Conservation (phyloP, 2,797 vertebrate genomes). For the Gallinago stenura region DNA sequence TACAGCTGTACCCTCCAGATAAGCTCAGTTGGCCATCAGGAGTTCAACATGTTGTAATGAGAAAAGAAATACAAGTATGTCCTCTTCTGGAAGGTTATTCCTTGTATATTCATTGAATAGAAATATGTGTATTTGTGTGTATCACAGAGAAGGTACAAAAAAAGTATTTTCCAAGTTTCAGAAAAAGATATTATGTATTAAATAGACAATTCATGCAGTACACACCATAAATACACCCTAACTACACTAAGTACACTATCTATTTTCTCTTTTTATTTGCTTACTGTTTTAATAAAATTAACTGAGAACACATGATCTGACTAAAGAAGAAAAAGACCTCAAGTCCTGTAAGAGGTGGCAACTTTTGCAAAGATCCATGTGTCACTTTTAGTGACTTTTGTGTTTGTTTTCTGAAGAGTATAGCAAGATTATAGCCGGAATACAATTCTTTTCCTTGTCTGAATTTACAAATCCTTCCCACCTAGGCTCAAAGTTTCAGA, state of each 20-base stretch:
- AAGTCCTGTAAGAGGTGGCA: not conserved
- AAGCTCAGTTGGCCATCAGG: not conserved
- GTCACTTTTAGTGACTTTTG: not conserved
- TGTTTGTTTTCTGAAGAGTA: slow-evolving; percentile 29
- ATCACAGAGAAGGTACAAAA: not conserved
- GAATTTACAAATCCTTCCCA: slow-evolving; percentile 1
- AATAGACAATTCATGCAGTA: not conserved
- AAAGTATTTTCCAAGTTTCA: not conserved
- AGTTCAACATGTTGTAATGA: not conserved
- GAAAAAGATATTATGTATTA: not conserved
- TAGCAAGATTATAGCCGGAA: not conserved
- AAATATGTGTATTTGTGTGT: not conserved
- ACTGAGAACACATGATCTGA: not conserved
- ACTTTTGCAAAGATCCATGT: not conserved
- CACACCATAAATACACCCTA: not conserved
- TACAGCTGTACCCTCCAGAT: not conserved
- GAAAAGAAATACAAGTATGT: not conserved
- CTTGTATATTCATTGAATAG: not conserved
- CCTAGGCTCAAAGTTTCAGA: not conserved
- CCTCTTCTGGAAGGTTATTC: not conserved
- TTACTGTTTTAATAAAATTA: not conserved
- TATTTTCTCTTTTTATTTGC: not conserved
- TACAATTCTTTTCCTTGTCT: slow-evolving; percentile 4
- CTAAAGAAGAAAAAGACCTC: not conserved
- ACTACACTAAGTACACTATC: not conserved